These are phyloP conservation scores for Aegotheles bennettii DNA, from an alignment of 2,113 vertebrate species.

Conservation along the genomic window DNA sequence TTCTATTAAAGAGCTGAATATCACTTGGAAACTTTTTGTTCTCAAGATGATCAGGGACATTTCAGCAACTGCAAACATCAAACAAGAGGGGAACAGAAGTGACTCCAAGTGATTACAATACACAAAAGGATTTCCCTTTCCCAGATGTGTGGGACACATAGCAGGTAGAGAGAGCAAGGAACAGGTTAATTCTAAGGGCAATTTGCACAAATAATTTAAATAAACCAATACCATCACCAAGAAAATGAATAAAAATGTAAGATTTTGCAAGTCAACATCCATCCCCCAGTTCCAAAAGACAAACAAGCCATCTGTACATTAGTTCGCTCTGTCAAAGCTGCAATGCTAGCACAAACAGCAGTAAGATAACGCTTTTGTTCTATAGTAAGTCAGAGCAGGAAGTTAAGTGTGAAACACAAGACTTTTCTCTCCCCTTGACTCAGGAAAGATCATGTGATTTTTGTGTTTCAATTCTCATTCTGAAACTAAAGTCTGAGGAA, in stretches of 20 bases:
- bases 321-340: background rate
- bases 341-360: background rate
- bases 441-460: background rate
- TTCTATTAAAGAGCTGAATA: background rate
- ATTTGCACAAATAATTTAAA: background rate
- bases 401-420: background rate
- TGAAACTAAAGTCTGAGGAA: background rate
- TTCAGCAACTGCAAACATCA: background rate
- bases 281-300: background rate
- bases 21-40: background rate
- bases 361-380: too few relatives aligned
- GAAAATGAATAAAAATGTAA: background rate
- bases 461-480: background rate
- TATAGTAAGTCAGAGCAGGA: too few relatives aligned
- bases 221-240: background rate
- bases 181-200: background rate
- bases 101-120: background rate
- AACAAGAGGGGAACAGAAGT: background rate
- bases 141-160: fast-evolving
- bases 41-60: background rate
- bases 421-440: background rate
- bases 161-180: background rate
- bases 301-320: background rate
- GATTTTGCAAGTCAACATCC: background rate
- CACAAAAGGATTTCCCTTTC: background rate